Conservation (phyloP, 2,888 invertebrate species). For the Cheilosia scutellata region DNA sequence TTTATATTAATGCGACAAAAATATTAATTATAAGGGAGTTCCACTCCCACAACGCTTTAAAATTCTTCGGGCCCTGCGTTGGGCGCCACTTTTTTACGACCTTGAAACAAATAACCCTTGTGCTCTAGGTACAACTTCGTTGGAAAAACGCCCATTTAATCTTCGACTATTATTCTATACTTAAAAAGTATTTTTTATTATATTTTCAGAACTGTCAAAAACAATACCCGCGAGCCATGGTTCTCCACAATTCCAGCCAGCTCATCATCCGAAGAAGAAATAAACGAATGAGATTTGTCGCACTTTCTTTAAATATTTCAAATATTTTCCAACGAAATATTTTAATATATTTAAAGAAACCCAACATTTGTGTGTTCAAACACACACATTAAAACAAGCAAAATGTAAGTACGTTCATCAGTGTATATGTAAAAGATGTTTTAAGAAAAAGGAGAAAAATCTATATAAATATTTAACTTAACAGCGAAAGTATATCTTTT, state of each 20-base stretch:
- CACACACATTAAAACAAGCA: background rate
- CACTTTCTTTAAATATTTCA: slow-evolving; percentile 82
- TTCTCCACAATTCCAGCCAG: slow-evolving; percentile 88
- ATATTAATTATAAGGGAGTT: no score
- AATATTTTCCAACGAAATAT: slow-evolving; percentile 47
- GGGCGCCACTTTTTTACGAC: no score
- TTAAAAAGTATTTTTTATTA: background rate
- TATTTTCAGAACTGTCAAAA: slow-evolving; percentile 83
- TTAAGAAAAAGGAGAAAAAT: background rate
- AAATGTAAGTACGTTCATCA: slow-evolving; percentile 64
- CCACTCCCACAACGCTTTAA: no score
- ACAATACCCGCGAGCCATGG: slow-evolving; percentile 86
- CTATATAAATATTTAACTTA: slow-evolving; percentile 14
- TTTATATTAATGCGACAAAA: no score
- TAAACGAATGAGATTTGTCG: slow-evolving; percentile 84
- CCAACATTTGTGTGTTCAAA: slow-evolving; percentile 24
- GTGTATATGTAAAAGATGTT: slow-evolving; percentile 42
- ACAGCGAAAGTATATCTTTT: slow-evolving; percentile 63
- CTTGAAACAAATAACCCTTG: no score
- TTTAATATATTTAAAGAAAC: slow-evolving; percentile 72
- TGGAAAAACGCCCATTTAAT: no score
- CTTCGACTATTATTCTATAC: background rate
- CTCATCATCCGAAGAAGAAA: slow-evolving; percentile 84
- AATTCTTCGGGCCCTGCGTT: no score
- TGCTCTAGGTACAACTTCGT: no score